phyloP scores from a whole-genome alignment of 2,113 vertebrate genomes.

The Chaenocephalus aceratus region DNA sequence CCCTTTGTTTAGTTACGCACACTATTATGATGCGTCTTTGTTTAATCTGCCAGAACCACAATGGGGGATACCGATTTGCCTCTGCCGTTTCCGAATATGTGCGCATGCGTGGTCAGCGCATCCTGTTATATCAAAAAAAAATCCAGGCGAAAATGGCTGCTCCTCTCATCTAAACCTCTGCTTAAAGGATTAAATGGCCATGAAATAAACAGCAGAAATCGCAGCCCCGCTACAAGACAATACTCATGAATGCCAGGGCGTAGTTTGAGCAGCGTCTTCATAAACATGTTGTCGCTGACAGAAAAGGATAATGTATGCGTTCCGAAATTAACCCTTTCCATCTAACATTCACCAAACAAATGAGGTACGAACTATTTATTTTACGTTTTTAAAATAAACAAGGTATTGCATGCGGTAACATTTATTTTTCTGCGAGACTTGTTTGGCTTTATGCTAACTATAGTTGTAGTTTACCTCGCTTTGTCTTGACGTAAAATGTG shows the following conservation, averaged over 20 bases:
- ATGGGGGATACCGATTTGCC: not conserved
- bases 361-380: slow-evolving; percentile 77
- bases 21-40: not conserved
- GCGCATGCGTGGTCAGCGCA: slow-evolving; percentile 78
- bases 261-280: slow-evolving; percentile 37
- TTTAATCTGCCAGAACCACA: slow-evolving; percentile 8
- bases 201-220: slow-evolving; percentile 36
- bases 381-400: not conserved
- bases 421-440: not conserved
- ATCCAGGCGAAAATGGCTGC: slow-evolving; percentile 84
- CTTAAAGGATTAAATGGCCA: slow-evolving; percentile 56
- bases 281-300: slow-evolving; percentile 69
- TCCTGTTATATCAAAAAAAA: slow-evolving; percentile 75
- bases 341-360: slow-evolving; percentile 73
- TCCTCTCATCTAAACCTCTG: slow-evolving; percentile 78
- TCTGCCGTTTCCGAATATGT: slow-evolving; percentile 51
- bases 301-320: slow-evolving; percentile 74
- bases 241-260: slow-evolving; percentile 3
- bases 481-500: slow-evolving; percentile 7
- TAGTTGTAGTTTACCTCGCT: not conserved
- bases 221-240: slow-evolving; percentile 7
- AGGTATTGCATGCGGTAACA: not conserved
- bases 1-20: too few relatives aligned
- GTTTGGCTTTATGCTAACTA: not conserved
- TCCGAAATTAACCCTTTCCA: slow-evolving; percentile 79